Base-by-base conservation (phyloP, 2,797 vertebrate species). In the Eulemur coronatus region DNA sequence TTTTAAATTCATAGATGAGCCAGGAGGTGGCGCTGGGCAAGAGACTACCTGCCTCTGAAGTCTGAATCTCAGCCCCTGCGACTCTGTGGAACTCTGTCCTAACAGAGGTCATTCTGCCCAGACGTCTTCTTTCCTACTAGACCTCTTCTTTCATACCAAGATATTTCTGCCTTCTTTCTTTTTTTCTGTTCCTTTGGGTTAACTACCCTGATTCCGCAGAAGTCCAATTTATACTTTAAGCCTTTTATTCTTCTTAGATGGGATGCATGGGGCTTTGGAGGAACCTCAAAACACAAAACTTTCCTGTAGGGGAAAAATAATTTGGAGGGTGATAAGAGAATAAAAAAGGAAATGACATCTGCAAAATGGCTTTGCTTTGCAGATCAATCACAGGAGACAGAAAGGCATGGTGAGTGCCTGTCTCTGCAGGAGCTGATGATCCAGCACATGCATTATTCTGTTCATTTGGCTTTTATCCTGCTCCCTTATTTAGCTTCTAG, bases 1-100 rank as follows among this genome's bases (percentile, higher is more conserved):
- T 65, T n/a, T 15, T 35, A 89, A 96, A 75, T 78, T 93, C 81
- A 65, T 0, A 48, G 75, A 69, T 22, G 4, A 80, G 43, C 97
- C 97, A 84, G 95, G 43, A 97, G 97, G 91, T 96, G 97, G 97
- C 95, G 94, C 95, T 50, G 7, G 59, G 55, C 46, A 52, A 76
- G 63, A 35, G 65, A 22, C n/a, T 35, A 41, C 30, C 69, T 50
- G 65, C 57, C 35, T 3, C 0, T 33, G 87, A 52, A 67, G 10
- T 52, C 26, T 9, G 81, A 24, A 41, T 65, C 11, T 30, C 69
- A 38, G 55, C 18, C 35, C 7, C 7, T 3, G 41, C 4, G 1
- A 17, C 93, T 69, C 69, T 28, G 4, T 2, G 38, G 63, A 87
- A 18, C 78, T 87, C 65, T 30, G 91, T 67, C 88, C 81, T 9